These are phyloP conservation scores for Vollenhovia emeryi DNA, from an alignment of 1,140 invertebrate species.

Conservation along the genomic window DNA sequence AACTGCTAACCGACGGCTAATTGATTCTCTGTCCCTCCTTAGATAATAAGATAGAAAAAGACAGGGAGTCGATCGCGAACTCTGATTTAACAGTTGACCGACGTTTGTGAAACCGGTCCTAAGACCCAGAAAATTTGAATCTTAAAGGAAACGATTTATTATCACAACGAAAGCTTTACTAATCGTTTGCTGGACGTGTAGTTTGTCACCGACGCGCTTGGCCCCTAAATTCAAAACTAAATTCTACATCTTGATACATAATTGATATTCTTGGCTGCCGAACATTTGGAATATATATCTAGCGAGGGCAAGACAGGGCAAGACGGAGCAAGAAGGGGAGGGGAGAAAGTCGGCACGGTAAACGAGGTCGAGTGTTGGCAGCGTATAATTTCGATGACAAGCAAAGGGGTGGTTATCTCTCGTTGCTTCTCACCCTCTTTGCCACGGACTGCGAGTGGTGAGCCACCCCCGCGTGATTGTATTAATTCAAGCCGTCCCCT, in stretches of 20 bases:
- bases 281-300: conserved; percentile 38
- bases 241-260: conserved; percentile 25
- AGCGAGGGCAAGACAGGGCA: conserved; percentile 4
- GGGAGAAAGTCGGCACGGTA: conserved; percentile 60
- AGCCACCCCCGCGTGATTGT: conserved; percentile 77
- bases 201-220: conserved; percentile 54
- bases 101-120: no score
- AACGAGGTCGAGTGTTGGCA: conserved; percentile 73
- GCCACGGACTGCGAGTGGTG: conserved; percentile 66
- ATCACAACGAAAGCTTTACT: neutral
- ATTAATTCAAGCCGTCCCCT: conserved; percentile 82
- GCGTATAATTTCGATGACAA: conserved; percentile 78
- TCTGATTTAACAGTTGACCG: no score
- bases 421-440: conserved; percentile 56
- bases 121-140: neutral
- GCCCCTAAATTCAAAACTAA: conserved; percentile 52
- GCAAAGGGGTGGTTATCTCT: conserved; percentile 74
- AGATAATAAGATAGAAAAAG: no score
- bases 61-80: no score
- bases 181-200: neutral
- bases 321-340: conserved; percentile 23
- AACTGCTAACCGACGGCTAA: no score
- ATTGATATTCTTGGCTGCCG: conserved; percentile 22
- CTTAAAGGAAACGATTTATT: neutral
- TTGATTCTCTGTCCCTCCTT: no score